These are phyloP conservation scores for Tupaia chinensis DNA, from an alignment of 2,113 vertebrate species.

Conservation along the genomic window DNA sequence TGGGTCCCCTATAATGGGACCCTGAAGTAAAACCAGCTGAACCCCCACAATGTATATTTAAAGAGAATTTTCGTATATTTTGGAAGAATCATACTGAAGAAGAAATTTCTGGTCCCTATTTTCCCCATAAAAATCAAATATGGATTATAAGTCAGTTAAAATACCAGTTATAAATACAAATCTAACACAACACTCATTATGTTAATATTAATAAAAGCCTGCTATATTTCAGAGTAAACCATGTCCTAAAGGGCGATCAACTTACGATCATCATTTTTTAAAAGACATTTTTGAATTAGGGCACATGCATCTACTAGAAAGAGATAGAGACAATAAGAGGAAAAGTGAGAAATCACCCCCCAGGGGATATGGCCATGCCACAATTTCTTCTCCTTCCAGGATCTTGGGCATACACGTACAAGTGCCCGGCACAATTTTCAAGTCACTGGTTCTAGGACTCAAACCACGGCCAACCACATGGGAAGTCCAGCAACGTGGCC, in stretches of 20 bases:
- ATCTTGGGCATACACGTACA: too few relatives aligned
- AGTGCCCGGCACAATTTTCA: too few relatives aligned
- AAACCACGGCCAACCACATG: too few relatives aligned
- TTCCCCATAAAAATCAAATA: constrained; percentile 30
- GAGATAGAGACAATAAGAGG: too few relatives aligned
- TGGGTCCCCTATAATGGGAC: neutral
- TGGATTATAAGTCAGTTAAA: neutral
- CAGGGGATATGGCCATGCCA: too few relatives aligned
- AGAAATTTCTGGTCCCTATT: neutral
- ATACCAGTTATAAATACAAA: constrained; percentile 32
- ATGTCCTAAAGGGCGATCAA: neutral
- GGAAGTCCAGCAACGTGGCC: too few relatives aligned
- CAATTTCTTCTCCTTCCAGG: too few relatives aligned
- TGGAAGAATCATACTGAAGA: neutral
- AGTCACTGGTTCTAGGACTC: too few relatives aligned
- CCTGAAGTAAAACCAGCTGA: neutral
- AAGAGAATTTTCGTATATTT: neutral
- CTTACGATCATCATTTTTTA: neutral
- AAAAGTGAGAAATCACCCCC: too few relatives aligned
- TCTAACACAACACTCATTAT: neutral
- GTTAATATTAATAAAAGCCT: neutral
- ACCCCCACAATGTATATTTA: neutral
- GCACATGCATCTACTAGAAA: too few relatives aligned
- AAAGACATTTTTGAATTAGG: too few relatives aligned
- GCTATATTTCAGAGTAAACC: neutral